These are phyloP conservation scores for Gambusia holbrooki DNA, from an alignment of 2,113 vertebrate genomes.

Conservation along the genomic window DNA sequence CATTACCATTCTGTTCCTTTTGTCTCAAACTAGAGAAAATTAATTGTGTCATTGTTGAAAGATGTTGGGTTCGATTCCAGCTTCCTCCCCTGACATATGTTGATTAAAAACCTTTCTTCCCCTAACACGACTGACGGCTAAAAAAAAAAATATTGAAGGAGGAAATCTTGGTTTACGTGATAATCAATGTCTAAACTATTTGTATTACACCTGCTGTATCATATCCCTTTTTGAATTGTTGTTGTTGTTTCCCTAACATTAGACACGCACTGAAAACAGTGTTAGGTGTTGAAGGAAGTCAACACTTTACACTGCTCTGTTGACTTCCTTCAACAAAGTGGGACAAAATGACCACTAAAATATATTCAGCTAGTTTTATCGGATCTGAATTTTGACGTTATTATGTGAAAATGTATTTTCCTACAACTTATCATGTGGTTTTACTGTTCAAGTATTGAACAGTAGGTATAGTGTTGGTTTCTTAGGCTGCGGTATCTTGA, in stretches of 20 bases:
- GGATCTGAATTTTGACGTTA: conserved; percentile 8
- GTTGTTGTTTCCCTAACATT: neutral
- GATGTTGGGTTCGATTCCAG: no score
- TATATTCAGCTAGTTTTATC: neutral
- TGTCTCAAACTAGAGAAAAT: no score
- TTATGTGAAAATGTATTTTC: neutral
- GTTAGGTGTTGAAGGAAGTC: neutral
- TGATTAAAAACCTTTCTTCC: no score
- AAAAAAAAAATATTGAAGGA: neutral
- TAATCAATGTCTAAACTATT: neutral
- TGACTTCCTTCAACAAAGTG: neutral
- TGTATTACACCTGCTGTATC: neutral
- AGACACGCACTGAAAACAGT: neutral
- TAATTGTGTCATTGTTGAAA: no score
- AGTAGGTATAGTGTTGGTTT: no score
- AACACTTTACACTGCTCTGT: neutral
- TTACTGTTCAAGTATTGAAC: neutral
- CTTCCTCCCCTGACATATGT: no score
- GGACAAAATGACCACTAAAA: conserved; percentile 11
- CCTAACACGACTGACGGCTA: neutral
- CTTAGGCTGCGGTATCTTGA: no score
- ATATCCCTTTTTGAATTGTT: neutral
- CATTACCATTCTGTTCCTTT: no score
- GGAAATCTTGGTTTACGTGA: neutral
- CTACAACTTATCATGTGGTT: neutral